A percentile compares a stretch with the other conserved stretches of the same genome.
These are phyloP conservation scores for Tetheella fluctuosa DNA, from an alignment of 2,888 invertebrate genomes.

Conservation along the genomic window DNA sequence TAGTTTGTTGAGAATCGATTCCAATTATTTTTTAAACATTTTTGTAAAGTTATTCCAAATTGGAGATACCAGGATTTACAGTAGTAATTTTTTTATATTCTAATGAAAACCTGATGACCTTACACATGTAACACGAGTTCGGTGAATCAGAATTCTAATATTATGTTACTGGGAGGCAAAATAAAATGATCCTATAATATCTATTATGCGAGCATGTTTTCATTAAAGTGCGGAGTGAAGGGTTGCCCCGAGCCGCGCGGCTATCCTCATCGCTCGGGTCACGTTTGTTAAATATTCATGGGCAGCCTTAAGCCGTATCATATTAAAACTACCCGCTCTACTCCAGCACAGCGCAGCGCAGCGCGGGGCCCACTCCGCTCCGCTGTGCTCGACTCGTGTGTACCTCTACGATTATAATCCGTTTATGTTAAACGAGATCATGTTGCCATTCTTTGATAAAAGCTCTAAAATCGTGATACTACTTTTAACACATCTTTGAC, in stretches of 20 bases:
- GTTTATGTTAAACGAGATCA: background rate
- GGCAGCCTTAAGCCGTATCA: slow-evolving; percentile 5
- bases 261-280: background rate
- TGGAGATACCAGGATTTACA: too few species aligned
- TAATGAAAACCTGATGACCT: too few species aligned
- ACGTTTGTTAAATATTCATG: slow-evolving; percentile 6
- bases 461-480: background rate
- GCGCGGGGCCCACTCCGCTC: background rate
- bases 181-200: slow-evolving; percentile 7
- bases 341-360: background rate
- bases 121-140: too few species aligned
- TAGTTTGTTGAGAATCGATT: too few species aligned
- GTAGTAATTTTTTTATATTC: too few species aligned
- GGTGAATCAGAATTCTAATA: background rate
- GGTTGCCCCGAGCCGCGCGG: background rate
- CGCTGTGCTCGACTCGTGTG: background rate
- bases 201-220: background rate
- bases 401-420: background rate
- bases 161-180: background rate
- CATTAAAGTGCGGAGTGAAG: slow-evolving; percentile 10
- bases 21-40: too few species aligned
- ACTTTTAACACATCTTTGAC: too few species aligned
- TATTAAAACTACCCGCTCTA: slow-evolving; percentile 4
- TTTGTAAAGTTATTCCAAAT: too few species aligned
- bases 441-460: background rate